Evolutionary conservation across 2,888 invertebrate genomes (phyloP).

Genomic region (Venusia cambrica): DNA sequence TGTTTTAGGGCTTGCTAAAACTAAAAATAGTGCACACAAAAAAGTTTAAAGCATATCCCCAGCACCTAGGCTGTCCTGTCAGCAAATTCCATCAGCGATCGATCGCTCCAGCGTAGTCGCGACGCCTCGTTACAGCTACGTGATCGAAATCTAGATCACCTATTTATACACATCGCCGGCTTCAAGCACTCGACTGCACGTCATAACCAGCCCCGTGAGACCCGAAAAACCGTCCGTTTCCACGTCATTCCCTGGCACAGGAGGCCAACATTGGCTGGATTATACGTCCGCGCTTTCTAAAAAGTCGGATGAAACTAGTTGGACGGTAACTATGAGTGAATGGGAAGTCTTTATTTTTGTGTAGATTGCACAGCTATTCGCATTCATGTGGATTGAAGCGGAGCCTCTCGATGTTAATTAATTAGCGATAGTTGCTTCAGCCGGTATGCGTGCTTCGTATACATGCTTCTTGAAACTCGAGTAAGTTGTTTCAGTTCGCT

Average conservation of each 20-base stretch:
- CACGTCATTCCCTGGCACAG: conserved; percentile 12
- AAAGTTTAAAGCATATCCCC: conserved; percentile 30
- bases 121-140: conserved; percentile 74
- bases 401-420: conserved; percentile 13
- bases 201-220: conserved; percentile 45
- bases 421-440: conserved; percentile 11
- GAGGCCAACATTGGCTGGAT: conserved; percentile 46
- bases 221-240: conserved; percentile 31
- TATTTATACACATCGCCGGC: conserved; percentile 74
- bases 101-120: conserved; percentile 59
- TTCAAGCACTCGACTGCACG: conserved; percentile 50
- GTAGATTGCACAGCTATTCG: conserved; percentile 50
- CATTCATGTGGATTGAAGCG: conserved; percentile 16
- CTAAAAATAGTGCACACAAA: conserved; percentile 19
- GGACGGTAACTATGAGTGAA: conserved; percentile 61
- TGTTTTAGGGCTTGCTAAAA: too few relatives aligned
- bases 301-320: conserved; percentile 56
- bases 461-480: not conserved
- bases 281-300: conserved; percentile 50
- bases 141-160: conserved; percentile 75
- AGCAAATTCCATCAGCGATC: conserved; percentile 55
- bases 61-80: conserved; percentile 27
- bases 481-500: too few relatives aligned
- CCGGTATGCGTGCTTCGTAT: conserved; percentile 1
- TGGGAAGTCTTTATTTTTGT: conserved; percentile 55